These are phyloP conservation scores for Coecobrya sp. DNA, from an alignment of 2,888 invertebrate species.

Conservation along the genomic window DNA sequence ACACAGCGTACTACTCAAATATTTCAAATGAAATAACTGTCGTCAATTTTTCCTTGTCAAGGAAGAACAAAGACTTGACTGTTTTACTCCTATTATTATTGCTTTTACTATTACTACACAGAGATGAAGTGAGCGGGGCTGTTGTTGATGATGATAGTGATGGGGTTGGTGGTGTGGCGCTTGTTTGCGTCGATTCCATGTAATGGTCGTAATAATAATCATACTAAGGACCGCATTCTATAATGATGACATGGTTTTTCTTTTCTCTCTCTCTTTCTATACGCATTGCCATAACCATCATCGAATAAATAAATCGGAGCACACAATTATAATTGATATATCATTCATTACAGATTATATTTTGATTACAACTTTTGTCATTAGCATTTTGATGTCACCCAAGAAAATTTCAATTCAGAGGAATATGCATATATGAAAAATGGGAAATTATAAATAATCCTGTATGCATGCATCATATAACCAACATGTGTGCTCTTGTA, in stretches of 20 bases:
- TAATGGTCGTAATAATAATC: not conserved
- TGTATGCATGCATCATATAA: not conserved
- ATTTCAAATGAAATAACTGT: conserved; percentile 73
- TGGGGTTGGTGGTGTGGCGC: conserved; percentile 24
- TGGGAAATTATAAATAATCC: not conserved
- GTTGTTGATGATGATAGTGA: conserved; percentile 12
- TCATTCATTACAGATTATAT: not conserved
- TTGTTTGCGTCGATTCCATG: not conserved
- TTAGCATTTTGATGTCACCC: conserved; percentile 11
- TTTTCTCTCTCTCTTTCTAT: not conserved
- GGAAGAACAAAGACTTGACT: conserved; percentile 76
- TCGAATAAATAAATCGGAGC: not conserved
- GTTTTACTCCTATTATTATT: conserved; percentile 48
- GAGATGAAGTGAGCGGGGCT: not conserved
- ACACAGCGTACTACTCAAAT: conserved; percentile 41
- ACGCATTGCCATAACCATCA: not conserved
- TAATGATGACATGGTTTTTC: not conserved
- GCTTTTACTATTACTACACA: not conserved
- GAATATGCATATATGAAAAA: not conserved
- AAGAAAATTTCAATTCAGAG: conserved; percentile 17
- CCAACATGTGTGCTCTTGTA: not conserved
- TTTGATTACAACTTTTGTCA: not conserved
- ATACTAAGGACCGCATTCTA: not conserved
- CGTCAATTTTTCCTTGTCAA: conserved; percentile 79
- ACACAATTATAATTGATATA: conserved; percentile 19